These are phyloP conservation scores for Palythoa caribaeorum DNA, from an alignment of 92 coral and sea anemone genomes.

Conservation along the genomic window DNA sequence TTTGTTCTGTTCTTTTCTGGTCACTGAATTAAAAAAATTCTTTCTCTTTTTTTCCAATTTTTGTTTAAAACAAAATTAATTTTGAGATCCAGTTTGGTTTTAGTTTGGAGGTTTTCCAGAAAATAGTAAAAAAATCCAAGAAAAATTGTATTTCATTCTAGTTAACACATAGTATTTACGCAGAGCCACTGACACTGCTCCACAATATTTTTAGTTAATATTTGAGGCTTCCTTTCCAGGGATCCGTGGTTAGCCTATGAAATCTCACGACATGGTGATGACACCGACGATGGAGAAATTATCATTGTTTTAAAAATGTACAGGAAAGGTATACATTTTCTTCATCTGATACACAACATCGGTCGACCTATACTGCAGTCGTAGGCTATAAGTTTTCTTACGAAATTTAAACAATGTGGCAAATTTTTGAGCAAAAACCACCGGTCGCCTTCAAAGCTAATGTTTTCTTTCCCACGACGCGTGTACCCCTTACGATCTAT, in stretches of 20 bases:
- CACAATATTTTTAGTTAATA: neutral
- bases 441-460: neutral
- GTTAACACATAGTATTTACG: neutral
- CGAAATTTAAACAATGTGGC: neutral
- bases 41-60: neutral
- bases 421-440: neutral
- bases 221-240: neutral
- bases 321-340: neutral
- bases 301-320: neutral
- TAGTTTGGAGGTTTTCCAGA: neutral
- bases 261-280: neutral
- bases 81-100: neutral
- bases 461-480: neutral
- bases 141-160: neutral
- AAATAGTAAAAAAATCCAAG: no score
- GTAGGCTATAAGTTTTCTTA: neutral
- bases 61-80: neutral
- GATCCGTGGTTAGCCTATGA: slow-evolving; percentile 1
- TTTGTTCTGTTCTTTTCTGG: neutral
- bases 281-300: neutral
- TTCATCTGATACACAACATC: neutral
- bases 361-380: neutral
- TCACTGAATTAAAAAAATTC: neutral
- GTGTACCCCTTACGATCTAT: neutral
- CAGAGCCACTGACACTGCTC: neutral